phyloP scores from a whole-genome alignment of 2,888 invertebrate genomes.

The Aphidoletes aphidimyza region DNA sequence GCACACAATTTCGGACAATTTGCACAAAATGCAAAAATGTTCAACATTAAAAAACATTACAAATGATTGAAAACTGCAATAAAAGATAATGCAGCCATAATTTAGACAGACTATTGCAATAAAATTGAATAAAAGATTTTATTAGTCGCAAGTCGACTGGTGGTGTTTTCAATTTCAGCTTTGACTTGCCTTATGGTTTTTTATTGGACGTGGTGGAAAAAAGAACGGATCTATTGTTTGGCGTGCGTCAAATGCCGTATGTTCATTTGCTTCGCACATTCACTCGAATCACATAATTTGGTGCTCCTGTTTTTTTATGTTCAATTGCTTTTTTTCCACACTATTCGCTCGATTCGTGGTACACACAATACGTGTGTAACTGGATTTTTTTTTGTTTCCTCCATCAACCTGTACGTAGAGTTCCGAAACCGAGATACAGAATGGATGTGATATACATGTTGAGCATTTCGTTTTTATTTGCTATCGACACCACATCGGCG shows the following conservation, averaged over 20 bases:
- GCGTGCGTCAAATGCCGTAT: slow-evolving; percentile 3
- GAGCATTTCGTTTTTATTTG: slow-evolving; percentile 28
- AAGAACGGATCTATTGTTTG: slow-evolving; percentile 35
- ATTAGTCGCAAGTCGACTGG: slow-evolving; percentile 31
- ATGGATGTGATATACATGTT: slow-evolving; percentile 39
- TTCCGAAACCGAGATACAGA: background rate
- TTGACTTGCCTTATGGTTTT: background rate
- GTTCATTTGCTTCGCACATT: background rate
- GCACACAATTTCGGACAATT: background rate
- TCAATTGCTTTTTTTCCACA: background rate
- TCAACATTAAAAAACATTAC: slow-evolving; percentile 55
- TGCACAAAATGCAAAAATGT: slow-evolving; percentile 51
- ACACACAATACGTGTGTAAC: background rate
- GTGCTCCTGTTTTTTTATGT: background rate
- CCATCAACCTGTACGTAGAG: too few species aligned
- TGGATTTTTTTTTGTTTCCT: background rate
- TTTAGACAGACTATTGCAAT: slow-evolving; percentile 57
- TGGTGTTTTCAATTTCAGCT: background rate
- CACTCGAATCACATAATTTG: background rate
- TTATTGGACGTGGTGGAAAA: background rate
- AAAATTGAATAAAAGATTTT: slow-evolving; percentile 58
- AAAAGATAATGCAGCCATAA: slow-evolving; percentile 57
- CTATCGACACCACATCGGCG: slow-evolving; percentile 44
- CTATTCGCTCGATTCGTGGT: background rate
- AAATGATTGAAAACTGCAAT: slow-evolving; percentile 58